Evolutionary conservation across 2,888 invertebrate species (phyloP), one percentile per base, ranked within the genome.

Genomic region (Chalcosyrphus nemorum): DNA sequence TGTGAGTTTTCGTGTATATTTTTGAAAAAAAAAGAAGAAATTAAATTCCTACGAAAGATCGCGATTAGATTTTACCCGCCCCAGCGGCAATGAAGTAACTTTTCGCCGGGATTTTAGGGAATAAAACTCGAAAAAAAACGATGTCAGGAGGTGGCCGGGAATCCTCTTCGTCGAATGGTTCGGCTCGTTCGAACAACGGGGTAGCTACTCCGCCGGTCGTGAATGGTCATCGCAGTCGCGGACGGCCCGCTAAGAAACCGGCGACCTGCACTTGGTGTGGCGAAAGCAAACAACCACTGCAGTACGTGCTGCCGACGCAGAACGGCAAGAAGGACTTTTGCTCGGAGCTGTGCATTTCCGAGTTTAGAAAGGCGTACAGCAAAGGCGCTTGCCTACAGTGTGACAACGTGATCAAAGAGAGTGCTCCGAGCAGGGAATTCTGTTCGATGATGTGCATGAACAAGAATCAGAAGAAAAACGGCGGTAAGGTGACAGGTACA

Each of bases 281-380:
- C 74, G 96, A 97, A 91, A 95, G 94, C 81, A 96, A 96, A 92
- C 94, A 95, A 86, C 95, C 96, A 2, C 91, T 97, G 65, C 97
- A 96, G 89, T 97, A 97, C 92, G 96, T 97, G 29, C 92, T 97
- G 86, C 97, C 97, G 7, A 91, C 90, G 1, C 96, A 96, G 88
- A 95, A 96, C 90, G 97, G 97, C 9, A 97, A 97, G 89, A 97
- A 97, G 89, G 97, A 97, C 89, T 98, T 97, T 91, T 98, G 97
- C 91, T 97, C 97, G 0, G 97, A 97, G 91, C 95, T 95, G 29
- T 98, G 97, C 92, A 93, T 97, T 54, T 95, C 96, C 0, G 97
- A 97, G 92, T 97, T 97, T 90, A 94, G 97, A 65, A 97, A 97
- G 90, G 97, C 97, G 0, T 96, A 96, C 88, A 95, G 95, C 88